These are phyloP conservation scores for Menidia beryllina DNA, from an alignment of 2,113 vertebrate species.

Conservation along the genomic window DNA sequence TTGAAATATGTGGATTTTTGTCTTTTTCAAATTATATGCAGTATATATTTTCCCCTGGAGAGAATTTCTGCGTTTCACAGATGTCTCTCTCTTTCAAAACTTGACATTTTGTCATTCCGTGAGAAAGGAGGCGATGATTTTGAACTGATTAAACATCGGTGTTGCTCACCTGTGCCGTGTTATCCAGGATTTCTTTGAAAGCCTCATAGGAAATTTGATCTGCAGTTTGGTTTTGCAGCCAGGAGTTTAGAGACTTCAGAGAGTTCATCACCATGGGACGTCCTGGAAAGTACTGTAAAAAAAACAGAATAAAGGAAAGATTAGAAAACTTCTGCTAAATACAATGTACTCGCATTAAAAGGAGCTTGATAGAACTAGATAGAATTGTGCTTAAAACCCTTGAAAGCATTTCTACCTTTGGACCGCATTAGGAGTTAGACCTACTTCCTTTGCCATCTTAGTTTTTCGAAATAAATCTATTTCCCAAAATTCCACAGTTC, in stretches of 20 bases:
- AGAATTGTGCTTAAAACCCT: too few relatives aligned
- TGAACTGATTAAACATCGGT: constrained; percentile 34
- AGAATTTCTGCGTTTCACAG: not conserved
- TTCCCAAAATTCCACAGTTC: too few relatives aligned
- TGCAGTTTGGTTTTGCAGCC: constrained; percentile 80
- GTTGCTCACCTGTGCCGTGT: constrained; percentile 79
- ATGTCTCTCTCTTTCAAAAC: constrained; percentile 9
- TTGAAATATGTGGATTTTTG: constrained; percentile 24
- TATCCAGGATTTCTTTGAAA: constrained; percentile 83
- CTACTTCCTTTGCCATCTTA: too few relatives aligned
- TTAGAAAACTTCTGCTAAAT: too few relatives aligned
- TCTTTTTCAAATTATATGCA: constrained; percentile 5
- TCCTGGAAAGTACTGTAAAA: constrained; percentile 89
- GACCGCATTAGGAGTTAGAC: too few relatives aligned
- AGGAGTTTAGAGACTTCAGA: constrained; percentile 78
- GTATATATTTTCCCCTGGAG: not conserved
- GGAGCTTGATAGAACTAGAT: too few relatives aligned
- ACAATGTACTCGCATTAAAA: too few relatives aligned
- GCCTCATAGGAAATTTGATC: constrained; percentile 78
- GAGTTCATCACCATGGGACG: constrained; percentile 85
- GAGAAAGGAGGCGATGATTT: constrained; percentile 3
- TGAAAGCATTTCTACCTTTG: too few relatives aligned
- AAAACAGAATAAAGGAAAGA: constrained; percentile 1
- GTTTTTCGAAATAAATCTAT: too few relatives aligned
- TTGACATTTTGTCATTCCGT: constrained; percentile 11